Evolutionary conservation across 2,113 vertebrate genomes (phyloP).

Genomic region (Hippocampus guttulatus): DNA sequence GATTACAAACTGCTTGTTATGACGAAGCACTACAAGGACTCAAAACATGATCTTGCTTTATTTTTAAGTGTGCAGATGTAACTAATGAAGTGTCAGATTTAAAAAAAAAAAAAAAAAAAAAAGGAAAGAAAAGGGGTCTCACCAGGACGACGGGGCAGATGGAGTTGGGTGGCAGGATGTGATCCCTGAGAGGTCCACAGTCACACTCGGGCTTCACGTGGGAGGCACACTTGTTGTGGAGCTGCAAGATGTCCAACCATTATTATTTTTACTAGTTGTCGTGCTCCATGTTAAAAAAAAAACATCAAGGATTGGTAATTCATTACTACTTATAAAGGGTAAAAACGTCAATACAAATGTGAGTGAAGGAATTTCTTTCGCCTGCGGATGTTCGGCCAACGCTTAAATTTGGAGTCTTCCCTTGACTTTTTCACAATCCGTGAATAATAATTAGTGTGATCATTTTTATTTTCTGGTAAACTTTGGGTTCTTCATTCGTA

Average conservation of each 20-base stretch:
- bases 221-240: constrained; percentile 96
- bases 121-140: constrained; percentile 52
- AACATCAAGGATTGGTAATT: not conserved
- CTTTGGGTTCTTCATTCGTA: no score
- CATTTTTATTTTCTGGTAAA: no score
- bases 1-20: no score
- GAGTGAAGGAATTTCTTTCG: no score
- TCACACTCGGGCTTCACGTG: constrained; percentile 94
- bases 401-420: no score
- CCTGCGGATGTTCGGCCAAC: no score
- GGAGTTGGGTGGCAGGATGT: constrained; percentile 88
- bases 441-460: no score
- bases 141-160: constrained; percentile 93
- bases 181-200: constrained; percentile 88
- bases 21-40: not conserved
- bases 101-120: not conserved
- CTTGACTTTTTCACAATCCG: no score
- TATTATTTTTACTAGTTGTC: constrained; percentile 18
- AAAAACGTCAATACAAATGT: no score
- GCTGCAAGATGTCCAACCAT: constrained; percentile 65
- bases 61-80: not conserved
- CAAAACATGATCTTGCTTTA: not conserved
- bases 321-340: no score
- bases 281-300: not conserved
- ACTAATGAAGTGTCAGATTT: not conserved